Evolutionary conservation across 2,113 vertebrate species (phyloP), one percentile per base, ranked within the genome.

Genomic region (Poeciliopsis turrubarensis): DNA sequence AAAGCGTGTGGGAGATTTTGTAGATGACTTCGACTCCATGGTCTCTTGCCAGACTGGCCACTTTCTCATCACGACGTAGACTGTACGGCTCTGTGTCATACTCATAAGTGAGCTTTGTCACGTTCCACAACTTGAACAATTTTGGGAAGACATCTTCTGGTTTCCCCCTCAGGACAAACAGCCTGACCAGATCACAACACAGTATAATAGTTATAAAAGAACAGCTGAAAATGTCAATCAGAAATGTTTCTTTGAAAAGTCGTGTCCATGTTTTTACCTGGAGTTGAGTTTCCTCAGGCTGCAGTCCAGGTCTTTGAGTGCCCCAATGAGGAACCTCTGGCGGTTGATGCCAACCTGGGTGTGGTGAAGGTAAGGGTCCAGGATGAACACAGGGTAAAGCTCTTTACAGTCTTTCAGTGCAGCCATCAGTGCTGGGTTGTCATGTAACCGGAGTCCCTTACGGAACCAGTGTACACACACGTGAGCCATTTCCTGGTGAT

Each of bases 381-480:
- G 83, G 75, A 94, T 87, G 76, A 95, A 94, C 44, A 94, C 74
- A 0, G 93, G 95, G 65, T 92, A 92, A 22, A 96, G 84, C 75
- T 88, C 60, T 41, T 12, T 63, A 66, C 94, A 93, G 34, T 93
- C 63, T 4, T 68, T 79, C 31, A 94, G 54, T 0, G 94, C 92
- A 0, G 89, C 81, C 70, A 93, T 78, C 51, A 94, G 82, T 0
- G 92, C 89, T 0, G 90, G 91, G 83, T 95, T 95, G 70, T 95
- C 91, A 6, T 95, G 94, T 27, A 95, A 76, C 30, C 91, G 72
- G 31, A 95, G 93, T 3, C 93, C 94, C 73, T 95, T 95, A 11
- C 87, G 85, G 83, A 95, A 95, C 94, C 94, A 94, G 85, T 94
- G 94, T 47, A 94, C 89, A 17, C 90, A 92, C 2, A 65, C 84